Conservation (phyloP, 1,140 invertebrate genomes). For the Achatina immaculata region DNA sequence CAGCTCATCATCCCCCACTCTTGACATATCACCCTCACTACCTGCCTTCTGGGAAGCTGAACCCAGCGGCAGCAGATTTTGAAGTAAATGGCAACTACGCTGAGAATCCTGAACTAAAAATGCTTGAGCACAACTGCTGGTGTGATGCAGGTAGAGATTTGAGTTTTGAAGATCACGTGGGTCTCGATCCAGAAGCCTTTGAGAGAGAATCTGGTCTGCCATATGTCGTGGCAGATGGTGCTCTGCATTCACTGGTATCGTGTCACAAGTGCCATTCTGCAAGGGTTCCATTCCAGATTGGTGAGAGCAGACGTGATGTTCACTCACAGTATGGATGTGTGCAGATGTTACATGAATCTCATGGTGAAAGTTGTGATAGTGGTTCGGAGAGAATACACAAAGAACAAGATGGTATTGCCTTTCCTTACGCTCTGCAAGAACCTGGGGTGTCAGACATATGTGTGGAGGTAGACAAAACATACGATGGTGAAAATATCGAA, state of each 20-base stretch:
- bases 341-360: background rate
- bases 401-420: background rate
- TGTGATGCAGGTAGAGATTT: slow-evolving; percentile 8
- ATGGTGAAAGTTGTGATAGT: slow-evolving; percentile 3
- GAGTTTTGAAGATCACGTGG: background rate
- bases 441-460: background rate
- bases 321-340: too few relatives aligned
- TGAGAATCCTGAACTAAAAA: slow-evolving; percentile 36
- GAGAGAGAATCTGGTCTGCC: slow-evolving; percentile 17
- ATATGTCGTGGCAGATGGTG: slow-evolving; percentile 37
- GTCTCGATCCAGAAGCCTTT: background rate
- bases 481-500: too few relatives aligned
- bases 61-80: background rate
- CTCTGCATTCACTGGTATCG: slow-evolving; percentile 15
- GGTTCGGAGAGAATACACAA: slow-evolving; percentile 18
- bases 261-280: slow-evolving; percentile 20
- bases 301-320: background rate
- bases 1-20: background rate
- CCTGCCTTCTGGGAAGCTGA: background rate
- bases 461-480: background rate
- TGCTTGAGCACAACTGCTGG: background rate
- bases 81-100: slow-evolving; percentile 48
- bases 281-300: background rate
- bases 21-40: background rate
- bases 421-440: background rate